Evolutionary conservation across 2,113 vertebrate species (phyloP).

Genomic region (Scalopus aquaticus): DNA sequence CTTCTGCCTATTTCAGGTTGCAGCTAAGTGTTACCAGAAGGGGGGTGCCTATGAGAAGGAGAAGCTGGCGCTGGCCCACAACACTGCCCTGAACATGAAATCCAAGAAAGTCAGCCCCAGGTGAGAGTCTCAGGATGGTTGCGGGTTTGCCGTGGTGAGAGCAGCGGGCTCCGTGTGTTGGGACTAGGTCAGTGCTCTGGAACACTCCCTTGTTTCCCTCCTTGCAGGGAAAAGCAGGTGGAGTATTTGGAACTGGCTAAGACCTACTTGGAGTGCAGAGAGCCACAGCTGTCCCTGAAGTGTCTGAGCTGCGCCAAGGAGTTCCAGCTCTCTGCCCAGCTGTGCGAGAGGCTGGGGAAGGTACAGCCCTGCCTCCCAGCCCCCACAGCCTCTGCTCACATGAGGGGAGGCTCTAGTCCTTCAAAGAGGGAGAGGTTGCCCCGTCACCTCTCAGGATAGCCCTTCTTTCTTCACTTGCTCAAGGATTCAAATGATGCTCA

Average conservation of each 20-base stretch:
- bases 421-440: not conserved
- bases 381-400: not conserved
- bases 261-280: constrained; percentile 87
- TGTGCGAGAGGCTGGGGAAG: constrained; percentile 88
- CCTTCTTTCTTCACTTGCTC: not conserved
- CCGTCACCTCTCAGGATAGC: not conserved
- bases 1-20: constrained; percentile 83
- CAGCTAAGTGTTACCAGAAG: constrained; percentile 91
- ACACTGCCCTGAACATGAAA: constrained; percentile 86
- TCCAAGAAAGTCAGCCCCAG: constrained; percentile 85
- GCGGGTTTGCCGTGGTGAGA: not conserved
- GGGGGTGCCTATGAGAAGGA: constrained; percentile 87
- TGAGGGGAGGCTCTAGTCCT: not conserved
- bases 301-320: constrained; percentile 87
- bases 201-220: constrained; percentile 34
- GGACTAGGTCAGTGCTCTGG: not conserved
- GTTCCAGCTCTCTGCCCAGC: constrained; percentile 85
- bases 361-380: constrained; percentile 63
- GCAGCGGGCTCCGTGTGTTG: not conserved
- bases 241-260: constrained; percentile 88
- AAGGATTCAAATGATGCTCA: not conserved
- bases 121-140: constrained; percentile 66
- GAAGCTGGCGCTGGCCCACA: constrained; percentile 87
- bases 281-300: constrained; percentile 87
- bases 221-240: constrained; percentile 86